Base-by-base conservation (phyloP, 2,113 vertebrate genomes). In the Brienomyrus longianalis region DNA sequence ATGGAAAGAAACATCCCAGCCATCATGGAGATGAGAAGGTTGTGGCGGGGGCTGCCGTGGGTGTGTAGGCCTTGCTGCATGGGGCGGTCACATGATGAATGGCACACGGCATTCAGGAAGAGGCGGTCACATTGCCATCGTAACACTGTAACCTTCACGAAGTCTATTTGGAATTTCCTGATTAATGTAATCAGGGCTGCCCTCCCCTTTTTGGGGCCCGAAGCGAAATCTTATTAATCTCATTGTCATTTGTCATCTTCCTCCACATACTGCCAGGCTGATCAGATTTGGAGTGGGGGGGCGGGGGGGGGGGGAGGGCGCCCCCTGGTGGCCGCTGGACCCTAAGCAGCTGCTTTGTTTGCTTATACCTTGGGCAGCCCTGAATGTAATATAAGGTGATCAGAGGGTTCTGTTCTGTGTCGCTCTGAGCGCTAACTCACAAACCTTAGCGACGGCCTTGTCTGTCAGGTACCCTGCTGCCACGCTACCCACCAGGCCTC, bases 391-490 rank as follows among this genome's bases (percentile, higher is more conserved):
- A 21, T 83, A 5, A 84, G 87, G 52, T 62, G 48, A 19, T 19
- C 39, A 59, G 51, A 39, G 3, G 59, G 9, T 23, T n/a, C 15
- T 89, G 31, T 27, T 43, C 74, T 19, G 35, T 13, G 74, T 19
- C n/a, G 74, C 13, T 80, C 19, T 9, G 50, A 10, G 10, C 51
- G 1, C n/a, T 70, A 11, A 31, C 62, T 31, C 10, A 94, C 97
- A 97, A 93, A 99, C 98, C 94, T 95, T 96, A 27, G 98, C 97
- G 48, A 99, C 98, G 7, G 98, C 98, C 92, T 95, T 96, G 94
- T 99, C 98, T 1, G 98, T 98, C 91, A 99, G 95, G 85, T 97
- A 97, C 39, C 98, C 98, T n/a, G 98, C 96, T 8, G 96, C 96
- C 0, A 99, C 95, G 94, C 98, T 99, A 87, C 98, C 98, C 54